Conservation (phyloP, 2,797 vertebrate genomes). For the Esox lucius region DNA sequence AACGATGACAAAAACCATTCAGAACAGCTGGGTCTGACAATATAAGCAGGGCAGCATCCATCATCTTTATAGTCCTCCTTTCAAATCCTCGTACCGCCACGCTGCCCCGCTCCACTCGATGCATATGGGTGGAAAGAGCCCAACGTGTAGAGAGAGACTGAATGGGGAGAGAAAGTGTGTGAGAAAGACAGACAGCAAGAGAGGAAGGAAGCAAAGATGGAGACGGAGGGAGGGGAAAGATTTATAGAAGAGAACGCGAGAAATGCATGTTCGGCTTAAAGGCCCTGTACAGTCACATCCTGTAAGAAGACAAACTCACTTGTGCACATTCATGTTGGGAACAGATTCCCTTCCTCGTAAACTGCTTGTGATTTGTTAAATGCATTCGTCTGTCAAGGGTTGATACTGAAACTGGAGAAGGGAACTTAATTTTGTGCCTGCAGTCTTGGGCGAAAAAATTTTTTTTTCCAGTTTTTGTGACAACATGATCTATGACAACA, state of each 20-base stretch:
- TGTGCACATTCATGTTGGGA: conserved; percentile 43
- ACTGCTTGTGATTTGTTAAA: conserved; percentile 51
- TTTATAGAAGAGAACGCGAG: conserved; percentile 59
- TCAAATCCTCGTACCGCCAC: conserved; percentile 62
- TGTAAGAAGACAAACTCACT: conserved; percentile 60
- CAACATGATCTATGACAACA: conserved; percentile 49
- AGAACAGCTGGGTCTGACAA: conserved; percentile 73
- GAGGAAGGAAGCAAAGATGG: conserved; percentile 30
- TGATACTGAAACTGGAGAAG: conserved; percentile 50
- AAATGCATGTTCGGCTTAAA: conserved; percentile 63
- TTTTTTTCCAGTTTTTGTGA: conserved; percentile 44
- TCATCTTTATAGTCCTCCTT: conserved; percentile 74
- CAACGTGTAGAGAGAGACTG: conserved; percentile 20
- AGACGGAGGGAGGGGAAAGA: conserved; percentile 53
- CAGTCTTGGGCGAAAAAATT: conserved; percentile 56
- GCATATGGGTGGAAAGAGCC: conserved; percentile 30
- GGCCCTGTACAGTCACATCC: conserved; percentile 57
- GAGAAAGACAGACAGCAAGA: conserved; percentile 31
- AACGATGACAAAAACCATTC: conserved; percentile 72
- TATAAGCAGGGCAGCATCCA: conserved; percentile 67
- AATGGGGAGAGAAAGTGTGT: conserved; percentile 26
- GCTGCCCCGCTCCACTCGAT: conserved; percentile 11
- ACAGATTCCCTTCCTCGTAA: conserved; percentile 61
- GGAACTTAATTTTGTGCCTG: conserved; percentile 53
- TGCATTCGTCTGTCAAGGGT: conserved; percentile 64